Evolutionary conservation across 2,888 invertebrate genomes (phyloP), one percentile per base, ranked within the genome.

Genomic region (Stramonita haemastoma): DNA sequence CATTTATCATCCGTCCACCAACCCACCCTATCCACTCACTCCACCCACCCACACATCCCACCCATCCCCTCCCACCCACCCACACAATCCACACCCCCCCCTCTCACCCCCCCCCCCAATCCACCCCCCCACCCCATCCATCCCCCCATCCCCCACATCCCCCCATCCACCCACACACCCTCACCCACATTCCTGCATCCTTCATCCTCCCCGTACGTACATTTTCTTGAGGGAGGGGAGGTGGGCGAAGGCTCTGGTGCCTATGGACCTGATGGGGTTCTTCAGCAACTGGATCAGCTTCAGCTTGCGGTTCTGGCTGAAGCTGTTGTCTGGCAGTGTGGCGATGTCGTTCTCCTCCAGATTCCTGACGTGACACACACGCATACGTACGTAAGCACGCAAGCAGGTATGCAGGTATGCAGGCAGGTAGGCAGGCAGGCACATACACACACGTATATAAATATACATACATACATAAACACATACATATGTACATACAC

Each of bases 261-360:
- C 97, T 90, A 98, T 97, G 90, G 97, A 97, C 84, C 97, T 96
- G 89, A 98, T 97, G 56, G 98, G 98, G 97, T 98, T 98, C 92
- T 97, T 98, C 93, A 98, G 97, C 93, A 99, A 97, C 95, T 98
- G 98, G 79, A 99, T 96, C 77, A 98, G 97, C 92, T 97, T 97
- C 89, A 99, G 97, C 32, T 97, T 97, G 77, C 97, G 96, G 94
- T 97, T 97, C 93, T 97, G 97, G 94, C 97, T 97, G 94, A 98
- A 97, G 92, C 97, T 97, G 90, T 97, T 97, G 89, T 97, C 97
- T n/a, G 97, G 97, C 94, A 98, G 97, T 96, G 97, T 97, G 95
- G 97, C 97, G 95, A 99, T 97, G 93, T 97, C 97, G 96, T 99
- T 99, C 95, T 97, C 97, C 57, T 98, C 97, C 95, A 98, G 96